These are phyloP conservation scores for Stylophora pistillata DNA, from an alignment of 64 coral and sea anemone species.

Conservation along the genomic window DNA sequence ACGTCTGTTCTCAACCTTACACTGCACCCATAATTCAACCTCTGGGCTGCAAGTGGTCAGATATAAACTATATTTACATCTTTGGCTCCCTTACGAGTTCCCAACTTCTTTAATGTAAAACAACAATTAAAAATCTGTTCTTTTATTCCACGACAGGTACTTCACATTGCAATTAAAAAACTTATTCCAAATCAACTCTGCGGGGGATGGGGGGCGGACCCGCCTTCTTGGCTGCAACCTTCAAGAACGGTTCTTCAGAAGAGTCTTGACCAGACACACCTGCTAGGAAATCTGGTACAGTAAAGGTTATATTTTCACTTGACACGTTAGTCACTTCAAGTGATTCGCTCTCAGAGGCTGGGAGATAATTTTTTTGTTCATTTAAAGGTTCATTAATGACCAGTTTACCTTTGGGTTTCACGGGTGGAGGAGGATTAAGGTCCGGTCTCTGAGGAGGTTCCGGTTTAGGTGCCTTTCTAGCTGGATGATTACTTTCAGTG, in stretches of 20 bases:
- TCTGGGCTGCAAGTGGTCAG: too few species aligned
- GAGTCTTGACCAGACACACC: not conserved
- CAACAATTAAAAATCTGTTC: not conserved
- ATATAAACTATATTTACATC: too few species aligned
- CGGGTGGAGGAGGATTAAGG: constrained; percentile 4
- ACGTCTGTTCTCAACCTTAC: too few species aligned
- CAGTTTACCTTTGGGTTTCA: constrained; percentile 37
- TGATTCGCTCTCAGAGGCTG: not conserved
- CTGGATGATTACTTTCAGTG: not conserved
- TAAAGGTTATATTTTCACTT: not conserved
- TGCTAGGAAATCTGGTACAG: not conserved
- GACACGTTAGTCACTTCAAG: not conserved
- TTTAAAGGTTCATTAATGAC: not conserved
- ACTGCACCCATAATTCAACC: too few species aligned
- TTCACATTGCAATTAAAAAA: not conserved
- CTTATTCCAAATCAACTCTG: constrained; percentile 69
- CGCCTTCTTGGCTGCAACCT: constrained; percentile 7
- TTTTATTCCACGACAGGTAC: not conserved
- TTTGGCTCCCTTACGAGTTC: too few species aligned
- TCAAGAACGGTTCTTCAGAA: not conserved
- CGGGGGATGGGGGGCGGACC: constrained; percentile 70
- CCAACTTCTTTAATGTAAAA: not conserved
- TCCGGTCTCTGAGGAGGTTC: constrained; percentile 30
- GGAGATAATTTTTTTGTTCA: not conserved
- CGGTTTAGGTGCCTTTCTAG: not conserved